Conservation (phyloP, 2,888 invertebrate genomes). For the Ptilodon capucinus region DNA sequence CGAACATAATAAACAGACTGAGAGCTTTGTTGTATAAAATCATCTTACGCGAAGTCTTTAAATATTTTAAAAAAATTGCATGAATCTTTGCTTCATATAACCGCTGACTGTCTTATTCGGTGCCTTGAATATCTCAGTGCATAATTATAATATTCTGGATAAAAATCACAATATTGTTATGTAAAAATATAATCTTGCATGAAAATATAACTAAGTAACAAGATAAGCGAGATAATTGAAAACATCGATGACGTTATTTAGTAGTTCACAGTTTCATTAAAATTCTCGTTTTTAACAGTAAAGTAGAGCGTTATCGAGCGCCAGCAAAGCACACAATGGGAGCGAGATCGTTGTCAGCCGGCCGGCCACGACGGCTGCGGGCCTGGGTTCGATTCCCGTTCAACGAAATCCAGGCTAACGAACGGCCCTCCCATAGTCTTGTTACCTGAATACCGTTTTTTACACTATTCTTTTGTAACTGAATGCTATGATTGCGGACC, state of each 20-base stretch:
- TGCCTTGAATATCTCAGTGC: no score
- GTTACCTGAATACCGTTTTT: conserved; percentile 57
- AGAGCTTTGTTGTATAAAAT: no score
- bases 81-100: no score
- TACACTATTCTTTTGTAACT: conserved; percentile 36
- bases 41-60: no score
- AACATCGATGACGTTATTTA: neutral
- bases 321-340: conserved; percentile 68
- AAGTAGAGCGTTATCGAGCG: conserved; percentile 65
- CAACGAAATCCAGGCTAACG: conserved; percentile 70
- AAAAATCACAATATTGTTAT: no score
- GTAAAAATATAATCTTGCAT: neutral
- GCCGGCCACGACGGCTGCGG: conserved; percentile 58
- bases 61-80: no score
- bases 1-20: no score
- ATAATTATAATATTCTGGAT: no score
- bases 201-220: conserved; percentile 17
- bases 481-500: conserved; percentile 15
- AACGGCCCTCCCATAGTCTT: conserved; percentile 53
- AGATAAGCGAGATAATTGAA: neutral
- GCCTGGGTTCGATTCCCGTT: conserved; percentile 69
- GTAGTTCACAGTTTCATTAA: conserved; percentile 48
- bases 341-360: conserved; percentile 68
- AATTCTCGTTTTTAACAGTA: conserved; percentile 53
- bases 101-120: no score